Percentiles rank a stretch among this genome's conserved stretches.
Evolutionary conservation across 2,113 vertebrate genomes (phyloP).

Genomic region (Campylorhamphus procurvoides): DNA sequence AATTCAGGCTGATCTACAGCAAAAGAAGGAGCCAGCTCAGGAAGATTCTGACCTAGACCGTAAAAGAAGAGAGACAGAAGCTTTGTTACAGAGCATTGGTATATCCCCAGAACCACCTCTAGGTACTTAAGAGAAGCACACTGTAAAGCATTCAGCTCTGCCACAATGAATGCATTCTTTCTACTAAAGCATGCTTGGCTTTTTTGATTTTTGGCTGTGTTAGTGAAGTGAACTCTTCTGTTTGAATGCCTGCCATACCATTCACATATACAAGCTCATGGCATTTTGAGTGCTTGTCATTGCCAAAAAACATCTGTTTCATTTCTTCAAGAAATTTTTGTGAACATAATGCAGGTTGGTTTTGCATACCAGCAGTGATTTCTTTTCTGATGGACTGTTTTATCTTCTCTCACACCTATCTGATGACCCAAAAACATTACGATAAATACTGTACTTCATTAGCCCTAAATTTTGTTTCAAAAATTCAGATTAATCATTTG

Average conservation of each 20-base stretch:
- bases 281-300: slow-evolving; percentile 29
- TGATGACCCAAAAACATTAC: not conserved
- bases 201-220: slow-evolving; percentile 51
- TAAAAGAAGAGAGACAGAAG: slow-evolving; percentile 95
- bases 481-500: not conserved
- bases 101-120: slow-evolving; percentile 95
- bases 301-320: slow-evolving; percentile 36
- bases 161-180: slow-evolving; percentile 8
- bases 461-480: not conserved
- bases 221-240: slow-evolving; percentile 58
- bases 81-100: slow-evolving; percentile 95
- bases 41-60: slow-evolving; percentile 95
- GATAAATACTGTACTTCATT: not conserved
- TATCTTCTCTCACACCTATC: not conserved
- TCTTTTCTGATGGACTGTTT: slow-evolving; percentile 56
- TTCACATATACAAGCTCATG: slow-evolving; percentile 34
- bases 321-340: slow-evolving; percentile 8
- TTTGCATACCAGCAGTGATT: slow-evolving; percentile 32
- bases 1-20: slow-evolving; percentile 83
- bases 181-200: slow-evolving; percentile 56
- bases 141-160: slow-evolving; percentile 24
- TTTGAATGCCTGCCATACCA: slow-evolving; percentile 47
- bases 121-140: slow-evolving; percentile 78
- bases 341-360: not conserved
- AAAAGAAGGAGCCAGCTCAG: slow-evolving; percentile 87